phyloP scores from a whole-genome alignment of 2,888 invertebrate genomes.

The Anthrax anthrax region DNA sequence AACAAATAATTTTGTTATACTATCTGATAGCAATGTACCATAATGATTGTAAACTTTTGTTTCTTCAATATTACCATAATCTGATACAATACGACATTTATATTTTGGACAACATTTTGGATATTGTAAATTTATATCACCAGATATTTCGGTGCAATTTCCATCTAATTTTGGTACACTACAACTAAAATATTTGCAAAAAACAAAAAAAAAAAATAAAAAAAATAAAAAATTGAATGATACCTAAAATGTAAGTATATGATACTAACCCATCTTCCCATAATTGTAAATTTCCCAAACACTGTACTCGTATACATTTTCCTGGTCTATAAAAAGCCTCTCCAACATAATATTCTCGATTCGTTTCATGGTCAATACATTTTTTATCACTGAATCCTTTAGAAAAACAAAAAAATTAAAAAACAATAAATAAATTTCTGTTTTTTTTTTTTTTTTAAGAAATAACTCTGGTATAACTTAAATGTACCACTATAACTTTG shows the following conservation, averaged over 20 bases:
- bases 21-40: slow-evolving; percentile 21
- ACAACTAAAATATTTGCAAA: slow-evolving; percentile 25
- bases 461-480: not conserved
- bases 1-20: slow-evolving; percentile 21
- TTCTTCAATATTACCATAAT: slow-evolving; percentile 19
- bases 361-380: slow-evolving; percentile 24
- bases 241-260: no score
- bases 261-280: slow-evolving; percentile 31
- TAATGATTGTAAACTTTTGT: slow-evolving; percentile 25
- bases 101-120: slow-evolving; percentile 28
- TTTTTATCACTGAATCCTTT: slow-evolving; percentile 3
- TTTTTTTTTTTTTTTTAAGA: not conserved
- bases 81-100: slow-evolving; percentile 20
- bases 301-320: slow-evolving; percentile 27
- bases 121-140: slow-evolving; percentile 21
- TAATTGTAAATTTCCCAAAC: slow-evolving; percentile 23
- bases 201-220: no score
- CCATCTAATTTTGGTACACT: slow-evolving; percentile 22
- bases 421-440: not conserved
- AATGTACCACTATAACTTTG: not conserved
- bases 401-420: not conserved
- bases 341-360: slow-evolving; percentile 25
- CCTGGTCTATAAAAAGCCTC: slow-evolving; percentile 25
- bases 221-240: slow-evolving; percentile 1
- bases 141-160: slow-evolving; percentile 19